phyloP scores from a whole-genome alignment of 2,888 invertebrate species.

The Papilio demoleus region DNA sequence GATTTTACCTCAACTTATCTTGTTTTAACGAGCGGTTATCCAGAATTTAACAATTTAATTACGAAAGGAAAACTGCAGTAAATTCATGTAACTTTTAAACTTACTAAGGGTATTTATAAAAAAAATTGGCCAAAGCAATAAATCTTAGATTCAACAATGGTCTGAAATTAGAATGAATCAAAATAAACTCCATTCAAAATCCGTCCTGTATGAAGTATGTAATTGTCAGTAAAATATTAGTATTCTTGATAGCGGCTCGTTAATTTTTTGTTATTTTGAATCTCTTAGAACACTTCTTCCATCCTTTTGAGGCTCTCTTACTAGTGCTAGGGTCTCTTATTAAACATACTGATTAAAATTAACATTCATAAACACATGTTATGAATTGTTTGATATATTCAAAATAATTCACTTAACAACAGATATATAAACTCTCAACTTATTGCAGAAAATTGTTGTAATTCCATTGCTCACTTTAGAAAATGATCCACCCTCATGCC shows the following conservation, averaged over 20 bases:
- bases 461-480: too few species aligned
- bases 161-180: constrained; percentile 7
- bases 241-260: constrained; percentile 38
- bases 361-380: not conserved
- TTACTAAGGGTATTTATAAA: not conserved
- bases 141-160: constrained; percentile 29
- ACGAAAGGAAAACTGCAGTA: not conserved
- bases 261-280: constrained; percentile 14
- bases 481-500: too few species aligned
- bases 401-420: too few species aligned
- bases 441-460: too few species aligned
- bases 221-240: constrained; percentile 1
- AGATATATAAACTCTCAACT: too few species aligned
- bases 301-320: constrained; percentile 11
- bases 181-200: constrained; percentile 33
- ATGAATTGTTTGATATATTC: not conserved
- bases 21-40: constrained; percentile 37
- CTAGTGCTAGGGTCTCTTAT: not conserved
- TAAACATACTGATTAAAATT: not conserved
- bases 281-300: constrained; percentile 8
- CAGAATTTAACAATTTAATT: constrained; percentile 20
- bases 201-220: constrained; percentile 37
- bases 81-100: not conserved
- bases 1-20: not conserved
- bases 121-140: constrained; percentile 15